Evolutionary conservation across 1,140 invertebrate genomes (phyloP).

Genomic region (Diorhabda carinulata): DNA sequence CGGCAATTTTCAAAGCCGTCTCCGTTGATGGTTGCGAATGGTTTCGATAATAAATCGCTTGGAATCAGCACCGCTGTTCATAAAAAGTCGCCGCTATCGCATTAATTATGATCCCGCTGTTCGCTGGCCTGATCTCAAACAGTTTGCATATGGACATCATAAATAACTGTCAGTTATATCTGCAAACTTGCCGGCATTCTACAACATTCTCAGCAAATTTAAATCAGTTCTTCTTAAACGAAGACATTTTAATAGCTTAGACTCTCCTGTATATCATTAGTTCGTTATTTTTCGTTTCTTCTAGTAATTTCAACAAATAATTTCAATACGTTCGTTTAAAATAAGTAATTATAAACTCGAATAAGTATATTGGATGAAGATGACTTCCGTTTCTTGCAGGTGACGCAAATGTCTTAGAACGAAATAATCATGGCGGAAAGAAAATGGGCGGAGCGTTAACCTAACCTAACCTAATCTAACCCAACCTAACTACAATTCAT

Average conservation of each 20-base stretch:
- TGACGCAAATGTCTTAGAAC: too few species aligned
- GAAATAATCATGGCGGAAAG: too few species aligned
- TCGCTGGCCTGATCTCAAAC: constrained; percentile 32
- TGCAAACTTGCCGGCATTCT: constrained; percentile 29
- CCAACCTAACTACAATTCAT: too few species aligned
- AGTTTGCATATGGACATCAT: constrained; percentile 43
- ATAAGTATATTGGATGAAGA: too few species aligned
- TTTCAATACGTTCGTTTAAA: too few species aligned
- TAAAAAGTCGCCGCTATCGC: constrained; percentile 46
- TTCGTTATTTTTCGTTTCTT: too few species aligned
- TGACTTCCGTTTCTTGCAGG: too few species aligned
- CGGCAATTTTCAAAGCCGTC: constrained; percentile 36
- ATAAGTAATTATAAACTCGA: too few species aligned
- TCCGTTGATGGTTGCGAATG: constrained; percentile 37
- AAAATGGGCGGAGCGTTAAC: too few species aligned
- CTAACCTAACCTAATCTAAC: too few species aligned
- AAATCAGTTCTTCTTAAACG: constrained; percentile 26
- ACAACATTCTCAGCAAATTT: constrained; percentile 33
- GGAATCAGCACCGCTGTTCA: constrained; percentile 45
- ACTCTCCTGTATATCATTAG: neutral
- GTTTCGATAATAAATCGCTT: constrained; percentile 43
- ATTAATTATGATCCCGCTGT: constrained; percentile 44
- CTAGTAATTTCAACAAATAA: too few species aligned
- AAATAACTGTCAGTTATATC: constrained; percentile 37
- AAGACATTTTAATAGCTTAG: constrained; percentile 26